Base-by-base conservation (phyloP, 2,888 invertebrate genomes). In the Monopis laevigella region DNA sequence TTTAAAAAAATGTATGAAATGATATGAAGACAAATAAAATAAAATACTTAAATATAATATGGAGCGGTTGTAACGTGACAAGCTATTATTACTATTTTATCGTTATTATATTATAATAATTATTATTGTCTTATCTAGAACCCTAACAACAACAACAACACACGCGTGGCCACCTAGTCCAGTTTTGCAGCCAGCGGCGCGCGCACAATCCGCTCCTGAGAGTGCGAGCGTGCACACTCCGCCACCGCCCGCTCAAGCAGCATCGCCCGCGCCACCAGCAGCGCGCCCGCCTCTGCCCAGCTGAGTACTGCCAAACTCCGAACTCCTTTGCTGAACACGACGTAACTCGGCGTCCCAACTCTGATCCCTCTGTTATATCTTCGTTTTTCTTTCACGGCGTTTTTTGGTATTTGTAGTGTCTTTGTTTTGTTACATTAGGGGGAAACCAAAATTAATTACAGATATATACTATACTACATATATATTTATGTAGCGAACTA, bases 81-180 rank as follows among this genome's bases (percentile, higher is more conserved):
- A n/a, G n/a, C n/a, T n/a, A n/a, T n/a, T n/a, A n/a, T n/a, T n/a
- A n/a, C n/a, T n/a, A n/a, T n/a, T n/a, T n/a, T n/a, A n/a, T n/a
- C n/a, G n/a, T n/a, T n/a, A n/a, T n/a, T n/a, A n/a, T n/a, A n/a
- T n/a, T n/a, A n/a, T n/a, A n/a, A n/a, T n/a, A n/a, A n/a, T n/a
- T n/a, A n/a, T n/a, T n/a, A n/a, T n/a, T n/a, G n/a, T n/a, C n/a
- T n/a, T n/a, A n/a, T n/a, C n/a, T n/a, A n/a, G n/a, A n/a, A n/a
- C n/a, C n/a, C n/a, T 85, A 55, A 70, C 85, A 45, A 85, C 86
- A 49, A 82, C 87, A 50, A 74, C 61, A 43, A 84, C 88, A 50
- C 88, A 90, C 62, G 89, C 90, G 46, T 92, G 92, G 92, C 90
- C 92, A 48, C 88, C 87, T 46, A 90, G 90, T 64, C 88, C 90